phyloP scores from a whole-genome alignment of 2,113 vertebrate genomes.

The Dinomys branickii region DNA sequence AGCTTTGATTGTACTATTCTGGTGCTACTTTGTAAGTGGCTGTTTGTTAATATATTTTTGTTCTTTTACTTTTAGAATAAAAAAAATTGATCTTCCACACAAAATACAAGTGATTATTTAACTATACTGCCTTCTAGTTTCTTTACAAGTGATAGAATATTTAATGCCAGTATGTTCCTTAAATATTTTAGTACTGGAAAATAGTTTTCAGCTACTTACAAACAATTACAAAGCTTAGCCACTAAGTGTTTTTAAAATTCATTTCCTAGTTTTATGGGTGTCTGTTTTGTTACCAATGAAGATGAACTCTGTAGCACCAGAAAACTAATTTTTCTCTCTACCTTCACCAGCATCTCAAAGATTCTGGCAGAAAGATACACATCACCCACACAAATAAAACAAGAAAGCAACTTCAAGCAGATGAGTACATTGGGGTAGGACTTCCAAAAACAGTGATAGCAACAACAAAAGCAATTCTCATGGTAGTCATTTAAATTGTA shows the following conservation, averaged over 20 bases:
- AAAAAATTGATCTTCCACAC: not conserved
- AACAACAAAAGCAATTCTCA: constrained; percentile 19
- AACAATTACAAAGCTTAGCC: not conserved
- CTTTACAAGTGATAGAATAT: not conserved
- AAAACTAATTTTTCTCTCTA: not conserved
- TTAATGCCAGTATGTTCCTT: not conserved
- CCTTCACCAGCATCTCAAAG: not conserved
- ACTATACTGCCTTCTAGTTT: not conserved
- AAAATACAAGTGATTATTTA: not conserved
- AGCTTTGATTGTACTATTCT: too few relatives aligned
- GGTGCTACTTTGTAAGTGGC: too few relatives aligned
- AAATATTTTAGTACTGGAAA: constrained; percentile 32
- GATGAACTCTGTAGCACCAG: not conserved
- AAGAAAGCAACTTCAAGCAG: not conserved
- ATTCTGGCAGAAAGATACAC: not conserved
- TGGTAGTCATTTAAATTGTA: not conserved
- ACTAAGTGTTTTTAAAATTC: not conserved
- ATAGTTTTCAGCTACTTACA: not conserved
- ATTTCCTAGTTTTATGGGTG: not conserved
- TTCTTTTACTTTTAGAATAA: too few relatives aligned
- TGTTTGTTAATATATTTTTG: too few relatives aligned
- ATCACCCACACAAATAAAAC: not conserved
- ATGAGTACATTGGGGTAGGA: not conserved
- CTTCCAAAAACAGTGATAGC: not conserved
- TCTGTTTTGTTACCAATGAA: not conserved